Evolutionary conservation across 2,888 invertebrate species (phyloP), one percentile per base, ranked within the genome.

Genomic region (Drosophila prostipennis): DNA sequence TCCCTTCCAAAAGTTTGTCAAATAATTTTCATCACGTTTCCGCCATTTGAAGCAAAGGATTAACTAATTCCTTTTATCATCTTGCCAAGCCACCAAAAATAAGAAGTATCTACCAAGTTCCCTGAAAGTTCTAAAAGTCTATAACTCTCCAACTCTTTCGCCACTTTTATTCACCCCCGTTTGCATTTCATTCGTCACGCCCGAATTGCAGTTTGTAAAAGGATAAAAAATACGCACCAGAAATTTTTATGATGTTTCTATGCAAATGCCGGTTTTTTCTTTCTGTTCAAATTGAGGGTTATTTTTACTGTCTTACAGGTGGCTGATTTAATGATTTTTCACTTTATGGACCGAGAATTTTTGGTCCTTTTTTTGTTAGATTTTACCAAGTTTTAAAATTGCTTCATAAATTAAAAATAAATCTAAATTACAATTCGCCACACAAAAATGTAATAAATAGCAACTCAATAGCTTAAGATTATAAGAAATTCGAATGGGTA

Each of bases 181-280:
- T 34, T 37, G 19, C 39, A 34, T 16, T 42, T 7, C 8, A 16
- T 76, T 78, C 69, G 85, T 80, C 87, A 82, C 85, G 81, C 79
- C 76, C 67, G 63, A 87, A 76, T 78, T 84, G 80, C 72, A 78
- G 59, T 69, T 67, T 55, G 63, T 53, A 76, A 74, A 43, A 16
- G 16, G 10, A 49, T 2, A 54, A 48, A 57, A 34, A 59, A 55
- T 69, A 10, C 49, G 39, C 23, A 57, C 54, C 59, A 46, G 56
- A 53, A 73, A 45, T 78, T 84, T 82, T 82, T 87, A 82, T 81
- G 81, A 84, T 87, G 48, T 82, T 82, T 39, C 78, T 84, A 82
- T 82, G 81, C 81, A 87, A 82, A 82, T 82, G 51, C 36, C 26
- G 14, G 16, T 46, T 43, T 13, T 32, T 46, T 58, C 45, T 0